Conservation (phyloP, 1,140 invertebrate species). For the Augochlora pura region DNA sequence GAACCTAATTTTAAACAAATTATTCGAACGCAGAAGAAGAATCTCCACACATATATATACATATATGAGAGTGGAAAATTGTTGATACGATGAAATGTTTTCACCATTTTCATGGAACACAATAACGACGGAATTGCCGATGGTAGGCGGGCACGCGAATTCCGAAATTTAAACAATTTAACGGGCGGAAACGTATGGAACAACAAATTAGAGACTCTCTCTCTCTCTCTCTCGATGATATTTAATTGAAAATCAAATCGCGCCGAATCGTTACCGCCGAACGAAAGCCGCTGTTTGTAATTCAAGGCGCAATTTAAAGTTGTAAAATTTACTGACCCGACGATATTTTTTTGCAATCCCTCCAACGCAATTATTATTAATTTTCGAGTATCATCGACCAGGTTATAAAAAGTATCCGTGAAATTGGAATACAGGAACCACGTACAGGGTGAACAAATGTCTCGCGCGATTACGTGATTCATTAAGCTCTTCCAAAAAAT, state of each 20-base stretch:
- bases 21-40: background rate
- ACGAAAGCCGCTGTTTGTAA: background rate
- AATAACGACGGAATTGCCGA: background rate
- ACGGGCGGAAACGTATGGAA: background rate
- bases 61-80: background rate
- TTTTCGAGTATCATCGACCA: no score
- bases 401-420: no score
- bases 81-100: constrained; percentile 2
- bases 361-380: no score
- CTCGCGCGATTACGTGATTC: no score
- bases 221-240: no score
- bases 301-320: background rate
- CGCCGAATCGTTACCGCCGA: background rate
- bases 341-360: background rate
- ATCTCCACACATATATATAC: no score
- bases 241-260: constrained; percentile 18
- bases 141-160: background rate
- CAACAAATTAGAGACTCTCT: background rate
- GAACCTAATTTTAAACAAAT: background rate
- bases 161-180: constrained; percentile 10
- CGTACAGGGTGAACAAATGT: no score
- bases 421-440: no score
- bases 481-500: no score
- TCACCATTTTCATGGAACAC: background rate
- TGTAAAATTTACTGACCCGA: background rate